These are phyloP conservation scores for Tetrao urogallus DNA, from an alignment of 2,113 vertebrate species.

Conservation along the genomic window DNA sequence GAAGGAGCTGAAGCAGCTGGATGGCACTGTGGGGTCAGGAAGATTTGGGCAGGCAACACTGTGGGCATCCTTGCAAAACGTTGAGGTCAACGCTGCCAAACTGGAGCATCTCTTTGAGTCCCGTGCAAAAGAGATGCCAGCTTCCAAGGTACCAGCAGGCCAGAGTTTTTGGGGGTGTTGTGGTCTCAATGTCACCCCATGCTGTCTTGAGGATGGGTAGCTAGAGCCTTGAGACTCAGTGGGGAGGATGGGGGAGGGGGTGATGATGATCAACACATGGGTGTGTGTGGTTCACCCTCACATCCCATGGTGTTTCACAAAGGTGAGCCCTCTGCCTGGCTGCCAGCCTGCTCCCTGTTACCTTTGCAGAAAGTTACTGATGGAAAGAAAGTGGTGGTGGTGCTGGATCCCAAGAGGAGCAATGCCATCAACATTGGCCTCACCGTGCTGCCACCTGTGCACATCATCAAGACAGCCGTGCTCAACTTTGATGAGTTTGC, in stretches of 20 bases:
- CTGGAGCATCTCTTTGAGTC: constrained; percentile 97
- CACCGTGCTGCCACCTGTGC: constrained; percentile 89
- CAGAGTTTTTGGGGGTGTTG: not conserved
- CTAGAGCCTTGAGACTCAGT: rapidly evolving
- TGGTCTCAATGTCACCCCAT: not conserved
- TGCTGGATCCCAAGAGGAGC: constrained; percentile 93
- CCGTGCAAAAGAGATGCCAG: constrained; percentile 86
- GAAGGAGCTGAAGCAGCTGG: constrained; percentile 89
- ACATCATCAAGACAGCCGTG: constrained; percentile 93
- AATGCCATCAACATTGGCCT: constrained; percentile 97
- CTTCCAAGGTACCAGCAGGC: constrained; percentile 83
- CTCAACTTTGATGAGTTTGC: constrained; percentile 95
- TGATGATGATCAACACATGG: rapidly evolving
- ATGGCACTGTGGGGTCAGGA: constrained; percentile 66
- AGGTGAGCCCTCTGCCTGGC: not conserved
- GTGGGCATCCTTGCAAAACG: constrained; percentile 91
- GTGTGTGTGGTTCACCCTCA: not conserved
- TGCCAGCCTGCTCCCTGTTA: not conserved
- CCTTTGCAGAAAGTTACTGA: constrained; percentile 86
- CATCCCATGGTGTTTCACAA: not conserved
- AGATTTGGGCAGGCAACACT: constrained; percentile 87
- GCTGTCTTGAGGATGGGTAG: not conserved
- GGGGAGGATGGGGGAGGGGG: not conserved
- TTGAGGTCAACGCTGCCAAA: constrained; percentile 83
- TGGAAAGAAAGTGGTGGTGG: constrained; percentile 83